Conservation (phyloP, 2,888 invertebrate genomes). For the Dusona sp. region DNA sequence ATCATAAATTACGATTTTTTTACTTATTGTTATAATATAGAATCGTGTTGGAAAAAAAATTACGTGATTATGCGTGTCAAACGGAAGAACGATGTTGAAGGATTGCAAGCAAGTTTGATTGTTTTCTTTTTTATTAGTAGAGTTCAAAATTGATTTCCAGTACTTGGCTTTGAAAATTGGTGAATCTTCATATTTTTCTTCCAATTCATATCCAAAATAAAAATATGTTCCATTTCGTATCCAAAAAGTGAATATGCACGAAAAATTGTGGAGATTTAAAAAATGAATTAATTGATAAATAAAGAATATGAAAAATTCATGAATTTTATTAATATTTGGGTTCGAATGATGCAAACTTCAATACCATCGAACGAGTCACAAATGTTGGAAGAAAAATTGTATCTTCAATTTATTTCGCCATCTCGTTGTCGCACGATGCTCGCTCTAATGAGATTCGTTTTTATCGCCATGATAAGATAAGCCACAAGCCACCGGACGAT, state of each 20-base stretch:
- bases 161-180: neutral
- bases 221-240: neutral
- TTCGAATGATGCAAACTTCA: neutral
- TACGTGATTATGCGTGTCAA: neutral
- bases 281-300: neutral
- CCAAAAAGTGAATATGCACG: neutral
- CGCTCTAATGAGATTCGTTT: conserved; percentile 47
- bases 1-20: neutral
- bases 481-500: conserved; percentile 33
- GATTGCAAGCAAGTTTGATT: no score
- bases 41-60: neutral
- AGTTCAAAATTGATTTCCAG: neutral
- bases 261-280: neutral
- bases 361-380: neutral
- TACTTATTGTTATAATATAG: neutral
- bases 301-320: neutral
- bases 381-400: conserved; percentile 1
- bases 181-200: no score
- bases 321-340: neutral
- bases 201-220: no score
- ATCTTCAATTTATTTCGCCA: conserved; percentile 20
- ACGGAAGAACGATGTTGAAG: neutral
- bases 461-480: conserved; percentile 66
- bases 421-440: conserved; percentile 12
- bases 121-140: neutral